These are phyloP conservation scores for Neuroterus valhalla DNA, from an alignment of 1,140 invertebrate species.

Conservation along the genomic window DNA sequence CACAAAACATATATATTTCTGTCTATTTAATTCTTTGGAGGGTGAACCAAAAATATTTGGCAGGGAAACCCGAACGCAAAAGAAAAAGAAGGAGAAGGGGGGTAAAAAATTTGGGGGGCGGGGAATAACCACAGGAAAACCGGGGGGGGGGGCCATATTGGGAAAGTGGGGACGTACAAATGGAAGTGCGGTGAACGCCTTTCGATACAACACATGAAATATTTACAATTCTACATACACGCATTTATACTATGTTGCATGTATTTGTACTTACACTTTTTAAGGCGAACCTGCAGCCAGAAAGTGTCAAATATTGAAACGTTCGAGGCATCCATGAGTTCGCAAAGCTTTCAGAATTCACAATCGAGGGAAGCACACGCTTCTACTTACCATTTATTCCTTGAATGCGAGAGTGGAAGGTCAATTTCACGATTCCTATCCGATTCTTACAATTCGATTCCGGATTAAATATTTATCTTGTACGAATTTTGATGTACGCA, in stretches of 20 bases:
- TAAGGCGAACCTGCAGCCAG: conserved; percentile 8
- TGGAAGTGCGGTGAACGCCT: conserved; percentile 28
- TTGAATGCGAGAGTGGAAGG: conserved; percentile 14
- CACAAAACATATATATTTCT: too few species aligned
- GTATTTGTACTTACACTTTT: conserved; percentile 1
- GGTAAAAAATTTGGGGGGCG: neutral
- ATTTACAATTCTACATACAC: neutral
- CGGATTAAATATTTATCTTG: conserved; percentile 17
- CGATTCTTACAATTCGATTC: neutral
- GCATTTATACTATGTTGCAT: neutral
- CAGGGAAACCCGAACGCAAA: too few species aligned
- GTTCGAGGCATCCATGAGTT: conserved; percentile 20
- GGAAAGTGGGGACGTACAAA: conserved; percentile 12
- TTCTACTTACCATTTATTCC: conserved; percentile 19
- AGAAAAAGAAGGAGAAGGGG: neutral
- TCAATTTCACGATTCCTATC: conserved; percentile 24
- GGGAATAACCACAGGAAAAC: too few species aligned
- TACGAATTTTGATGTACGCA: neutral
- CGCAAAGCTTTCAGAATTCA: conserved; percentile 26
- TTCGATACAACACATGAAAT: neutral
- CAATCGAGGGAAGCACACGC: conserved; percentile 24
- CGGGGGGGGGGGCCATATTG: neutral
- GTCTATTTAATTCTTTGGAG: too few species aligned
- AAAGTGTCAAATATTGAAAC: conserved; percentile 31
- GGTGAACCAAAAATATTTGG: too few species aligned